phyloP scores from a whole-genome alignment of 2,797 vertebrate genomes.

The Phoebastria nigripes region DNA sequence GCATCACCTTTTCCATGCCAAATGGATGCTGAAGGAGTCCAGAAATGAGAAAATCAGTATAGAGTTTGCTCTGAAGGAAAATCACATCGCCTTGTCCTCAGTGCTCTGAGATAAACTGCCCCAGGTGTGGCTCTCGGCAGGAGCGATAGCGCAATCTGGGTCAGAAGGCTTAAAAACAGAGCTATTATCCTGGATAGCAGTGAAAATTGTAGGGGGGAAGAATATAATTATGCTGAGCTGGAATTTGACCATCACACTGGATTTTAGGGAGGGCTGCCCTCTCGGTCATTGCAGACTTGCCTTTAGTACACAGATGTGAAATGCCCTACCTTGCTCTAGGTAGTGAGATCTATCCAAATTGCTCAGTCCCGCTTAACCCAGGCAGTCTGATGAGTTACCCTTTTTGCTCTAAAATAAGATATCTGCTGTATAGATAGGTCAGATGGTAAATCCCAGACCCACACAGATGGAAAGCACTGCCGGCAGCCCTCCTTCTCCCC shows the following conservation, averaged over 20 bases:
- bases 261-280: neutral
- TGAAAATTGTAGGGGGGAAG: neutral
- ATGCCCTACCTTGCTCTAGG: neutral
- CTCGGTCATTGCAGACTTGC: neutral
- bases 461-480: neutral
- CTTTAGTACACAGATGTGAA: neutral
- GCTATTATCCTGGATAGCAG: neutral
- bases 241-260: neutral
- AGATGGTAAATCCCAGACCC: neutral
- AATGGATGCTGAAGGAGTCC: neutral
- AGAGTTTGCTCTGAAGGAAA: neutral
- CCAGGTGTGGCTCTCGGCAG: neutral
- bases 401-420: neutral
- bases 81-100: neutral
- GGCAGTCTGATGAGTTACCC: neutral
- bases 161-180: constrained; percentile 28
- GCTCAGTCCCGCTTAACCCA: neutral
- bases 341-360: too few species aligned
- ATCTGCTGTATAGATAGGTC: neutral
- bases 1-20: rapidly evolving
- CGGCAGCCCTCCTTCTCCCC: neutral
- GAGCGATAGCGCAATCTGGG: neutral
- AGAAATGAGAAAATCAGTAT: neutral
- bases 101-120: neutral
- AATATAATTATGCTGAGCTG: neutral